Evolutionary conservation across 2,113 vertebrate genomes (phyloP).

Genomic region (Platysternon megacephalum): DNA sequence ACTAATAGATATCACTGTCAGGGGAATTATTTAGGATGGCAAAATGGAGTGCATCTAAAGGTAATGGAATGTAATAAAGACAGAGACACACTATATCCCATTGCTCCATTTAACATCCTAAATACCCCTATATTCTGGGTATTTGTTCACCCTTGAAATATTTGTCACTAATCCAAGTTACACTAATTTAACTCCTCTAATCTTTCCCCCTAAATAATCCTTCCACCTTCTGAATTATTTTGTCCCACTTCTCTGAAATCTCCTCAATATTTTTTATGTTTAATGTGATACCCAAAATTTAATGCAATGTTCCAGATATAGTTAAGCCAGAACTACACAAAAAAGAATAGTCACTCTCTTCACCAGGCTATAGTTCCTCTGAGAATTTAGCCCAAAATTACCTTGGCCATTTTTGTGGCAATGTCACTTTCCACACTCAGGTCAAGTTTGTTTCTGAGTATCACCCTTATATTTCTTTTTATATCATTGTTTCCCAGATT

Average conservation of each 20-base stretch:
- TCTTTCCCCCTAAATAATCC: neutral
- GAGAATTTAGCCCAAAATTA: neutral
- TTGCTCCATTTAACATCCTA: slow-evolving; percentile 9
- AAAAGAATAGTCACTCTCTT: neutral
- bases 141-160: neutral
- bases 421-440: rapidly evolving
- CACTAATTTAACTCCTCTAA: neutral
- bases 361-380: neutral
- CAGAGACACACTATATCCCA: neutral
- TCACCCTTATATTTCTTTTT: neutral
- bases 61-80: neutral
- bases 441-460: neutral
- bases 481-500: neutral
- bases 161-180: neutral
- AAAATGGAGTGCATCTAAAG: neutral
- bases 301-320: neutral
- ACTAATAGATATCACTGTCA: neutral
- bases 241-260: neutral
- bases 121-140: neutral
- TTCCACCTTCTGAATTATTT: neutral
- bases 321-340: neutral
- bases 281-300: neutral
- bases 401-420: neutral
- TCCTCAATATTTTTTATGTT: neutral
- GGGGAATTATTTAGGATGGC: neutral